Evolutionary conservation across 2,888 invertebrate genomes (phyloP).

Genomic region (Conops quadrifasciatus): DNA sequence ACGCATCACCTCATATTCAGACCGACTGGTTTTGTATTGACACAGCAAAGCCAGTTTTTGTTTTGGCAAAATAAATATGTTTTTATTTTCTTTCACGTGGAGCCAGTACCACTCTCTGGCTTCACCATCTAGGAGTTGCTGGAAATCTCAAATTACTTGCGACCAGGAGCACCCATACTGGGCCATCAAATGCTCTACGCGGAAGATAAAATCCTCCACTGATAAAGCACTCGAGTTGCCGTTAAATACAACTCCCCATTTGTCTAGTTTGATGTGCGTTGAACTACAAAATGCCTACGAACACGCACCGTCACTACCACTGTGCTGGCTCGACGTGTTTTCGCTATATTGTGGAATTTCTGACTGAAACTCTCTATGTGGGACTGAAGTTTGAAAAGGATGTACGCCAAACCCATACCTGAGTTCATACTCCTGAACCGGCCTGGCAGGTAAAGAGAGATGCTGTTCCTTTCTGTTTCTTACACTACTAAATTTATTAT

Average conservation of each 20-base stretch:
- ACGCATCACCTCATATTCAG: too few species aligned
- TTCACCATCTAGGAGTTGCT: background rate
- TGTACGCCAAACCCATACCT: too few species aligned
- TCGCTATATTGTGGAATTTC: background rate
- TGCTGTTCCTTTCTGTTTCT: background rate
- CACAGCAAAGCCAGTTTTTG: background rate
- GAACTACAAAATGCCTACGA: background rate
- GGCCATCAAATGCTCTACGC: background rate
- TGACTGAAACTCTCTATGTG: background rate
- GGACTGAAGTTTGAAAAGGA: too few species aligned
- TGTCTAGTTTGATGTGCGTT: background rate
- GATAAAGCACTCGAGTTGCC: too few species aligned
- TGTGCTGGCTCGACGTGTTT: background rate
- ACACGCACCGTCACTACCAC: background rate
- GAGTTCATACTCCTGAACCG: too few species aligned
- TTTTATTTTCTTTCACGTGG: background rate
- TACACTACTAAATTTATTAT: background rate
- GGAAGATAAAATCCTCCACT: slow-evolving; percentile 19
- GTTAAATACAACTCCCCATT: slow-evolving; percentile 2
- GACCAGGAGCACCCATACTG: background rate
- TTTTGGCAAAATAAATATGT: background rate
- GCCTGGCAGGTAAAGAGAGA: background rate
- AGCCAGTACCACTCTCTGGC: slow-evolving; percentile 27
- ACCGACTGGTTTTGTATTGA: slow-evolving; percentile 1
- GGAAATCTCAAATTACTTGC: slow-evolving; percentile 7